Evolutionary conservation across 2,888 invertebrate species (phyloP).

Genomic region (Leptinotarsa juncta): DNA sequence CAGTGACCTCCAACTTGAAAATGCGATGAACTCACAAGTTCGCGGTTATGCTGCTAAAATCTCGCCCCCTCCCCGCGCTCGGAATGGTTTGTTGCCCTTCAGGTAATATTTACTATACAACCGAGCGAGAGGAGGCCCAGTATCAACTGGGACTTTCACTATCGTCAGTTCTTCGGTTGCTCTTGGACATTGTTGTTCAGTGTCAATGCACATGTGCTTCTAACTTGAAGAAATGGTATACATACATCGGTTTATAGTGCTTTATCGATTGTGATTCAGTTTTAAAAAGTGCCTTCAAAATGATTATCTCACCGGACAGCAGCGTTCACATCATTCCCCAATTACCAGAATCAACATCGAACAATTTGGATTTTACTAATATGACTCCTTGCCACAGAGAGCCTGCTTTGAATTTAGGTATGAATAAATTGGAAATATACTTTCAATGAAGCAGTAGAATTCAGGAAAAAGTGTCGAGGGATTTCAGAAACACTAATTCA

Average conservation of each 20-base stretch:
- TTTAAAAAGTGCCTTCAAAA: constrained; percentile 54
- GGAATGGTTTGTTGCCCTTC: constrained; percentile 62
- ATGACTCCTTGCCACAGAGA: constrained; percentile 68
- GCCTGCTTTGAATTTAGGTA: constrained; percentile 81
- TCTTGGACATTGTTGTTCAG: constrained; percentile 53
- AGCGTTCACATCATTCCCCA: constrained; percentile 66
- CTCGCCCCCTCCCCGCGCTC: constrained; percentile 63
- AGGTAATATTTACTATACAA: constrained; percentile 66
- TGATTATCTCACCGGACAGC: constrained; percentile 79
- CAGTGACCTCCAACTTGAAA: constrained; percentile 88
- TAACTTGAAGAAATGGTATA: constrained; percentile 5
- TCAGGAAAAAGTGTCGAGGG: too few relatives aligned
- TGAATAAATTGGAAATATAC: background rate
- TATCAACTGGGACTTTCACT: constrained; percentile 67
- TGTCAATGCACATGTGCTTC: constrained; percentile 47
- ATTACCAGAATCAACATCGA: constrained; percentile 67
- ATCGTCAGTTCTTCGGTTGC: constrained; percentile 64
- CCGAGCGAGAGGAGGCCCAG: constrained; percentile 61
- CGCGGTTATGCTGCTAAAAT: constrained; percentile 67
- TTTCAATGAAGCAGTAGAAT: too few relatives aligned
- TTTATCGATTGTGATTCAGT: background rate
- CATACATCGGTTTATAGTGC: constrained; percentile 21
- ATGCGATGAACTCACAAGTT: constrained; percentile 78
- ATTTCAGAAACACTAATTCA: background rate
- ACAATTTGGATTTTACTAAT: constrained; percentile 58